These are phyloP conservation scores for Temnopleurus reevesii DNA, from an alignment of 53 echinoderm and acorn worm species.

Conservation along the genomic window DNA sequence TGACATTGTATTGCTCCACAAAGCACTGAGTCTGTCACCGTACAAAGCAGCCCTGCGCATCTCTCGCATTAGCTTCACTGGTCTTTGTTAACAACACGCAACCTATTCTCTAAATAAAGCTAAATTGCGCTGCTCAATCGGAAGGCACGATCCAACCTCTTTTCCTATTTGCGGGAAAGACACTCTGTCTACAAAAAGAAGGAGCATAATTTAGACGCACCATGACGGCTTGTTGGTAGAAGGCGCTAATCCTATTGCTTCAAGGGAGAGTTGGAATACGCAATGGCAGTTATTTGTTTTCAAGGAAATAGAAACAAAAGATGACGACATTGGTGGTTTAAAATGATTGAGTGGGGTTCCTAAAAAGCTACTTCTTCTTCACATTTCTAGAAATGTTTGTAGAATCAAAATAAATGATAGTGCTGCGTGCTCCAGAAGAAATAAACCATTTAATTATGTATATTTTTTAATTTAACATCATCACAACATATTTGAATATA, in stretches of 20 bases:
- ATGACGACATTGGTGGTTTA: too few relatives aligned
- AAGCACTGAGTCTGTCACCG: not conserved
- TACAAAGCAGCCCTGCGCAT: not conserved
- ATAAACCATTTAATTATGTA: too few relatives aligned
- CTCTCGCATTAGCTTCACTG: not conserved
- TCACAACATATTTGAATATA: too few relatives aligned
- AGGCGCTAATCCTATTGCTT: not conserved
- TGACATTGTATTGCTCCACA: not conserved
- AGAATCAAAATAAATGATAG: too few relatives aligned
- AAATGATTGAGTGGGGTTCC: too few relatives aligned
- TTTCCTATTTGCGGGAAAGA: constrained; percentile 19
- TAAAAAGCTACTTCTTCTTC: too few relatives aligned
- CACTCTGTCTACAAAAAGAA: not conserved
- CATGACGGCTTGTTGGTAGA: not conserved
- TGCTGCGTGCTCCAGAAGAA: too few relatives aligned
- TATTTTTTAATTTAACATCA: too few relatives aligned
- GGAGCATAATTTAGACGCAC: not conserved
- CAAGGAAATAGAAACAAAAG: too few relatives aligned
- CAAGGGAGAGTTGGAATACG: too few relatives aligned
- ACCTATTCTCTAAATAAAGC: constrained; percentile 7
- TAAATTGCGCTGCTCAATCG: not conserved
- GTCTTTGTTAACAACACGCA: constrained; percentile 11
- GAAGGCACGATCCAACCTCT: not conserved
- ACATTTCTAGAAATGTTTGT: too few relatives aligned
- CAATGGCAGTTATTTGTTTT: too few relatives aligned